Percentiles rank a stretch among this genome's conserved stretches.
These are phyloP conservation scores for Goniozus legneri DNA, from an alignment of 1,140 invertebrate species.

Conservation along the genomic window DNA sequence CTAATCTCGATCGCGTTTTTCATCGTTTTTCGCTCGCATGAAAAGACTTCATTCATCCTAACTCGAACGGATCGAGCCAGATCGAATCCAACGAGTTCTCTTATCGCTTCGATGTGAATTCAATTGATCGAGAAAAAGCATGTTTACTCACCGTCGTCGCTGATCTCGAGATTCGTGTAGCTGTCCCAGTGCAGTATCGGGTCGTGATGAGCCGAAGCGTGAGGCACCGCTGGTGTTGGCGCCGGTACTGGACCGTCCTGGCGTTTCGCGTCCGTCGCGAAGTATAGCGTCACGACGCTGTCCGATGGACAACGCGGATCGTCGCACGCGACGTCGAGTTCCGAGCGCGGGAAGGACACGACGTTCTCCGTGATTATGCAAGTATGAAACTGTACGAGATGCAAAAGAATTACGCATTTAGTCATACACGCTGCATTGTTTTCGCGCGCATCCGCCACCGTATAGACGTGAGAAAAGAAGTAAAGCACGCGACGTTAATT, in stretches of 20 bases:
- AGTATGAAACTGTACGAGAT: conserved; percentile 79
- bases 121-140: no score
- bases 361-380: conserved; percentile 82
- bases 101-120: not conserved
- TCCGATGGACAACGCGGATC: conserved; percentile 69
- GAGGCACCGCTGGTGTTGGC: conserved; percentile 68
- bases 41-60: no score
- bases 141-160: conserved; percentile 52
- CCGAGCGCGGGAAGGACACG: conserved; percentile 78
- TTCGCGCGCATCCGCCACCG: no score
- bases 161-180: conserved; percentile 71
- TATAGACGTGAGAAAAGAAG: no score
- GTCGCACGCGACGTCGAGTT: conserved; percentile 79
- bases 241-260: conserved; percentile 65
- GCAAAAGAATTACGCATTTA: not conserved
- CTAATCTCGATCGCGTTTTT: no score
- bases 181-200: conserved; percentile 77
- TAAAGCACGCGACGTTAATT: conserved; percentile 40
- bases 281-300: conserved; percentile 81
- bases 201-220: conserved; percentile 62
- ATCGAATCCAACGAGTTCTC: not conserved
- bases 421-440: no score
- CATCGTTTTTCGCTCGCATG: no score
- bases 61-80: no score
- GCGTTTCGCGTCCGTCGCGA: conserved; percentile 57